Evolutionary conservation across 2,797 vertebrate species (phyloP).

Genomic region (Pipistrellus pygmaeus): DNA sequence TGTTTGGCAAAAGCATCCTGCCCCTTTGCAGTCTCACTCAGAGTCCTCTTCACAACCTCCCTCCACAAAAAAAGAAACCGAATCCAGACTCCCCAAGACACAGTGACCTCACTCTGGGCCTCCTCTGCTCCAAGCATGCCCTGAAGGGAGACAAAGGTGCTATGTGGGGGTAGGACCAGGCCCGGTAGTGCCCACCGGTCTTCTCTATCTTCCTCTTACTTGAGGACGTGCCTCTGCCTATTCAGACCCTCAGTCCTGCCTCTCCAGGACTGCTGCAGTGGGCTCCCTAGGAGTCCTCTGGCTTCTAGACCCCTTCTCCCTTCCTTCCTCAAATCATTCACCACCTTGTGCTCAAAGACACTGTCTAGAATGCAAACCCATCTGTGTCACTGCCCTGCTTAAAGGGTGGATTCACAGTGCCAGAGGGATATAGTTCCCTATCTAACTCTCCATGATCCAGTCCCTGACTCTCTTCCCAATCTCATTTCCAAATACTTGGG

Average conservation of each 20-base stretch:
- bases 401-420: neutral
- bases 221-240: neutral
- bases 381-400: neutral
- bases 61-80: slow-evolving; percentile 76
- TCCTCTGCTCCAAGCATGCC: fast-evolving
- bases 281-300: neutral
- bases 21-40: slow-evolving; percentile 49
- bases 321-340: neutral
- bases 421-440: no score
- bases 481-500: neutral
- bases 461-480: neutral
- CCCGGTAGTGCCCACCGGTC: fast-evolving
- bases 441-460: neutral
- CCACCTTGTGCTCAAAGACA: neutral
- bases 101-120: slow-evolving; percentile 73
- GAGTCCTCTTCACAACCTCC: slow-evolving; percentile 73
- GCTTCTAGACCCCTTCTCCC: neutral
- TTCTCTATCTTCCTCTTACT: neutral
- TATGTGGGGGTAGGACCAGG: neutral
- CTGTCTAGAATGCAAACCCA: neutral
- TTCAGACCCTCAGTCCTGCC: neutral
- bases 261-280: neutral
- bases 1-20: slow-evolving; percentile 63
- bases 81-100: slow-evolving; percentile 76
- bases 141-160: neutral